Evolutionary conservation across 2,888 invertebrate genomes (phyloP), one percentile per base, ranked within the genome.

Genomic region (Notodonta dromedarius): DNA sequence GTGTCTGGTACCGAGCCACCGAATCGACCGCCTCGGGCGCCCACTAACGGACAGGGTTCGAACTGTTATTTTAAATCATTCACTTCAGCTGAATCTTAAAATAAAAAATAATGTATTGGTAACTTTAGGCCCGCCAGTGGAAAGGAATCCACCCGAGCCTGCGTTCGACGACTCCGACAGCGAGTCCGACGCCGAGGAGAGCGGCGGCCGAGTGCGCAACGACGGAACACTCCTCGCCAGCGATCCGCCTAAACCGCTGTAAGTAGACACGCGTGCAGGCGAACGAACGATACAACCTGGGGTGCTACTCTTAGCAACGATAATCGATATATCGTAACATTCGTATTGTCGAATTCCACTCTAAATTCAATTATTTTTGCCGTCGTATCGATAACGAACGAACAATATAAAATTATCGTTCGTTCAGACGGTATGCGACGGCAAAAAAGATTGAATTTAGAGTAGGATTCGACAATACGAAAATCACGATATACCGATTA

Each of bases 161-260:
- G 94, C 95, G 16, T 93, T 95, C 80, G 96, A 96, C 58, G 96
- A 96, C 81, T 96, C 96, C 59, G 97, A 97, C 80, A 96, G 96
- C 68, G 97, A 97, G 84, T 96, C 96, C 14, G 97, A 97, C 82
- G 96, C 96, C 48, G 97, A 97, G 79, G 97, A 96, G 80, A 96
- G 96, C 76, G 96, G 96, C 72, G 97, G 97, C 62, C 94, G 96
- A 73, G 96, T 95, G 64, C 94, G 98, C 73, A 98, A 98, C 81
- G 99, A 99, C 90, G 99, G 99, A 68, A 99, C 99, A 3, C 94
- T 99, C 61, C 95, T 98, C 60, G 99, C 99, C 67, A 98, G 98
- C 81, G 99, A 99, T 94, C 98, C 99, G 61, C 98, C 99, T 32
- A 97, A 98, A 89, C 99, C 99, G 79, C 96, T 99, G 98, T 98